These are phyloP conservation scores for Phengaris arion DNA, from an alignment of 2,888 invertebrate genomes.

Conservation along the genomic window DNA sequence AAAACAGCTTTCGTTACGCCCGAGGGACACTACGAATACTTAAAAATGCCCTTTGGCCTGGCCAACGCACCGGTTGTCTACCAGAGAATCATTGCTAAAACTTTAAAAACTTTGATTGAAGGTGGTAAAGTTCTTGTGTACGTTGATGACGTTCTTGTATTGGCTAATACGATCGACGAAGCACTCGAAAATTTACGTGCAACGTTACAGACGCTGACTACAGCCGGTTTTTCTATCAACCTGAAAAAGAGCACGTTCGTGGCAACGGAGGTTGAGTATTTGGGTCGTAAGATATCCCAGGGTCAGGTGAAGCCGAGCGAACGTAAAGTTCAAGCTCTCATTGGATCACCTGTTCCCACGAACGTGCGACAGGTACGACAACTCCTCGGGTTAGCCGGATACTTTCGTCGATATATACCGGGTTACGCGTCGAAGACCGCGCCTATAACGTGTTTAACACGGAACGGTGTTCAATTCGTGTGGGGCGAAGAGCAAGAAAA, in stretches of 20 bases:
- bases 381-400: constrained; percentile 22
- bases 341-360: neutral
- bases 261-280: neutral
- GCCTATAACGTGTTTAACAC: neutral
- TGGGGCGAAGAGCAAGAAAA: neutral
- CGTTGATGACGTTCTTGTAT: neutral
- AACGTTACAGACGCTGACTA: neutral
- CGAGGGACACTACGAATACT: constrained; percentile 31
- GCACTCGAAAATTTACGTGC: neutral
- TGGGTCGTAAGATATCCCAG: neutral
- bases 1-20: too few species aligned
- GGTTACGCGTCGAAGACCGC: constrained; percentile 1
- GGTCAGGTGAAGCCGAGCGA: too few species aligned
- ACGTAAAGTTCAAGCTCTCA: neutral
- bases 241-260: neutral
- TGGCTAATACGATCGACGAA: neutral
- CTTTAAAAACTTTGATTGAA: neutral
- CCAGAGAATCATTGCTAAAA: neutral
- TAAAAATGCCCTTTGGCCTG: constrained; percentile 28
- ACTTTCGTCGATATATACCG: constrained; percentile 29
- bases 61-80: constrained; percentile 9
- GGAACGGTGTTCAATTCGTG: neutral
- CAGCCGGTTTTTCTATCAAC: neutral
- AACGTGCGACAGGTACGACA: constrained; percentile 22
- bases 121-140: neutral